These are phyloP conservation scores for Muraenolepis orangiensis DNA, from an alignment of 2,797 vertebrate genomes.

Conservation along the genomic window DNA sequence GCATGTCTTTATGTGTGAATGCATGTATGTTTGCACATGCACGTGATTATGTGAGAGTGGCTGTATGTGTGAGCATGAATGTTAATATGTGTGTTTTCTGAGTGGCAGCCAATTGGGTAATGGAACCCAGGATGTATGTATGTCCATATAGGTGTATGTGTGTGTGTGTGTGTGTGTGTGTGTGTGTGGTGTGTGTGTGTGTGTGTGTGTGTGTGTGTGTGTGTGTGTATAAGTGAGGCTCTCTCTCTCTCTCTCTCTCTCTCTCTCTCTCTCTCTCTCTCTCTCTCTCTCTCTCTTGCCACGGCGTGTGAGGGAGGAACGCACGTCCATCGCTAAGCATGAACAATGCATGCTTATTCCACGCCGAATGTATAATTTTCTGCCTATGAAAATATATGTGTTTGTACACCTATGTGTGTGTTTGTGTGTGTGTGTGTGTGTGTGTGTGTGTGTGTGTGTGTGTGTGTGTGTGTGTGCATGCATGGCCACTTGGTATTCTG, in stretches of 20 bases:
- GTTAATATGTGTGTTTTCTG: constrained; percentile 63
- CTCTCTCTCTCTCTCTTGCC: neutral
- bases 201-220: too few relatives aligned
- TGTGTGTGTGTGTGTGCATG: constrained; percentile 33
- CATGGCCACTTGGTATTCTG: constrained; percentile 65
- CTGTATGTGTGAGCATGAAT: constrained; percentile 58
- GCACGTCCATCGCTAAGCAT: neutral
- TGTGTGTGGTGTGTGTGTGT: too few relatives aligned
- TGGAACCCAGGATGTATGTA: constrained; percentile 40
- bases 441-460: constrained; percentile 21
- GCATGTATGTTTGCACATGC: constrained; percentile 61
- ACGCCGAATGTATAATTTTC: neutral
- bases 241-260: neutral
- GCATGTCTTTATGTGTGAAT: constrained; percentile 61
- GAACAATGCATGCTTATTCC: neutral
- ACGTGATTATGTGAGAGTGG: constrained; percentile 59
- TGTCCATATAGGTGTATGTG: neutral
- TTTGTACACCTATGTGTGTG: constrained; percentile 22
- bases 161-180: too few relatives aligned
- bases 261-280: neutral
- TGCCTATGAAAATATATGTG: constrained; percentile 12
- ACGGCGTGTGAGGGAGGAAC: neutral
- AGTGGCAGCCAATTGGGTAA: constrained; percentile 56
- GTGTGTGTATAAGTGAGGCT: neutral
- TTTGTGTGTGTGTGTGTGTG: constrained; percentile 19